Percentiles rank a stretch among this genome's conserved stretches.
Evolutionary conservation across 2,797 vertebrate species (phyloP).

Genomic region (Avahi laniger): DNA sequence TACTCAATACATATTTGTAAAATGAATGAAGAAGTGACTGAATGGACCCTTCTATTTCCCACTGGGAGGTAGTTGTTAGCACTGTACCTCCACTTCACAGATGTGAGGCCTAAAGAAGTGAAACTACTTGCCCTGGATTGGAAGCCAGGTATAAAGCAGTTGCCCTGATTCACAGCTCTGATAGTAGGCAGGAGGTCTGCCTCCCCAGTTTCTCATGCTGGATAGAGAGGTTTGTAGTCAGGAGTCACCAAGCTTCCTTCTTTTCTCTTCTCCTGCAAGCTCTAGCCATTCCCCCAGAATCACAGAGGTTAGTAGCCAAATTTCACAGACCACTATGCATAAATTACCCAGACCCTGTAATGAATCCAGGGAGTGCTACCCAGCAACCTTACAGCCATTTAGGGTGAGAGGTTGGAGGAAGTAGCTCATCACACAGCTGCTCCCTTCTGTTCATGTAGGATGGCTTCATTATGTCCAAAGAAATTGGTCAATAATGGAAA

Average conservation of each 20-base stretch:
- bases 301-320: neutral
- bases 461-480: neutral
- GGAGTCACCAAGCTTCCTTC: neutral
- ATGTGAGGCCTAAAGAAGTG: neutral
- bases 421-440: neutral
- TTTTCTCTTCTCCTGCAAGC: neutral
- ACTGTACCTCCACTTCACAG: neutral
- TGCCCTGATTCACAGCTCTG: neutral
- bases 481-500: constrained; percentile 4
- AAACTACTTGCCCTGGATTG: neutral
- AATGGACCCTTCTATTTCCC: neutral
- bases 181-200: neutral
- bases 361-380: neutral
- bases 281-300: neutral
- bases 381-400: neutral
- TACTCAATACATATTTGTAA: neutral
- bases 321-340: neutral
- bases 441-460: neutral
- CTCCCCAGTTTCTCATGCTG: neutral
- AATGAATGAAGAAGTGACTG: neutral
- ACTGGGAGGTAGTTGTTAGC: neutral
- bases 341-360: neutral
- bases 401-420: neutral
- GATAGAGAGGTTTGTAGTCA: neutral
- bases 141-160: neutral